Evolutionary conservation across 2,113 vertebrate genomes (phyloP), one percentile per base, ranked within the genome.

Genomic region (Galeopterus variegatus): DNA sequence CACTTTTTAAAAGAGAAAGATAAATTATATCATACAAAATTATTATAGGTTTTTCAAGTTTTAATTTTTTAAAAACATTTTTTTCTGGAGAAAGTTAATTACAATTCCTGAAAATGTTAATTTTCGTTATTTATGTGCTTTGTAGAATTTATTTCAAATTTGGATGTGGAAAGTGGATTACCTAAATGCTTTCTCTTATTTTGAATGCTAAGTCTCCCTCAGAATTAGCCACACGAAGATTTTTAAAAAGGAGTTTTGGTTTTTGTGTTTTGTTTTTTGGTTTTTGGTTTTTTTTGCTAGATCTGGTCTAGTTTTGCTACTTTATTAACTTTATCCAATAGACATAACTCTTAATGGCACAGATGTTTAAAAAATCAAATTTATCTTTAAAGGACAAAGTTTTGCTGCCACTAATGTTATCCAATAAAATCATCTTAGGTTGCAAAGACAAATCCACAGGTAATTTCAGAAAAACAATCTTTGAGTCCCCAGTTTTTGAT

Each of bases 371-470:
- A 79, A 91, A 85, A 52, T 82, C 19, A 70, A 70, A 92, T 70
- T 80, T 15, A 36, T 75, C 41, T 88, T 84, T 62, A 77, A 97
- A 94, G 14, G 36, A 41, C 2, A n/a, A 94, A 88, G 10, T 80
- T 77, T 95, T 70, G 21, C 31, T 6, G 36, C 19, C 4, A 65
- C 12, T 24, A 88, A 70, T 1, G 2, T 33, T 75, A 54, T 64
- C 45, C 9, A 70, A n/a, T 86, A 77, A 76, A 85, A 31, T 2
- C 33, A 60, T 45, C 6, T 24, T 70, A 60, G 56, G 41, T 60
- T 52, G 41, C 33, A 41, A 93, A 95, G 31, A 72, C 9, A 93
- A 64, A 87, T 58, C 7, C 7, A 65, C 10, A 85, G 18, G 9
- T 5, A 2, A 67, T 0, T 24, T 5, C 13, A 67, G 67, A 48